Evolutionary conservation across 2,888 invertebrate genomes (phyloP), one percentile per base, ranked within the genome.

Genomic region (Drosophila putrida): DNA sequence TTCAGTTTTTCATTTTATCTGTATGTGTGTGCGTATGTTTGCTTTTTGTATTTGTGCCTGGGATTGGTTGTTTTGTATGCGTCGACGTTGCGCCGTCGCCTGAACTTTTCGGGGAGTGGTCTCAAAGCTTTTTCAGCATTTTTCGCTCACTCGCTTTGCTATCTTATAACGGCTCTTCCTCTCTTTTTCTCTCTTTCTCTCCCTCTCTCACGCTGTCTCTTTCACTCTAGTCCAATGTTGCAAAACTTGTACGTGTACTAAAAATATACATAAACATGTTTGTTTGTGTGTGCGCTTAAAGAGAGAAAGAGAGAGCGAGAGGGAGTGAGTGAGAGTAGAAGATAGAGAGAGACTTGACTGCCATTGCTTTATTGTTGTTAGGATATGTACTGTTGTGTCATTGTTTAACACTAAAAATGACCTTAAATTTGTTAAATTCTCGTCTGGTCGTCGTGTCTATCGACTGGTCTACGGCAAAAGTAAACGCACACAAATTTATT

Each of bases 81-180:
- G 80, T 84, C 72, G 69, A 75, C 75, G 78, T 80, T 71, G 69
- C 73, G 70, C 80, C 75, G 72, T 60, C 75, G 75, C 75, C 82
- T 82, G 77, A 81, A 85, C 78, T 87, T 90, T 90, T 90, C 71
- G 90, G 90, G 90, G 90, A 90, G 90, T 90, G 90, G 90, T 90
- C 90, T 84, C 85, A 88, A 85, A 87, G 88, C 88, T 85, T 82
- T 81, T 84, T 87, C 85, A 75, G 64, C 73, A 71, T 59, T 84
- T 83, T 84, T 69, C 71, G 65, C 80, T 71, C 74, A 66, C 64
- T 67, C 62, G 41, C 55, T 49, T 39, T 46, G 65, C 59, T 57
- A 61, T 57, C 49, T 69, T 63, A 51, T 46, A 38, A 15, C 39
- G 9, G 43, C 51, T 55, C 62, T 35, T 20, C 20, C 54, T 63